Conservation (phyloP, 2,113 vertebrate genomes). For the Microtus oregoni region DNA sequence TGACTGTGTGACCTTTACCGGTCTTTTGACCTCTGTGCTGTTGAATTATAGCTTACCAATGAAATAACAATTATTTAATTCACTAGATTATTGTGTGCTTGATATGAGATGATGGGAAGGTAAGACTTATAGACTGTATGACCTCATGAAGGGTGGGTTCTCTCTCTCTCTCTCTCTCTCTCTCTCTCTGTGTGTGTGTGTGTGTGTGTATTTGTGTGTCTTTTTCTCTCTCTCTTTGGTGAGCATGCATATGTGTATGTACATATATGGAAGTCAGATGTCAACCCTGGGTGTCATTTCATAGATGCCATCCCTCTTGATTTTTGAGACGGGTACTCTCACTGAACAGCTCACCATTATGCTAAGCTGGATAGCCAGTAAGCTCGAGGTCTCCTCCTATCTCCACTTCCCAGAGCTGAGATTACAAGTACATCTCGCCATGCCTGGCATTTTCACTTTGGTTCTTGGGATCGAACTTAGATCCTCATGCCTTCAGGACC, state of each 20-base stretch:
- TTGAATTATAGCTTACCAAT: slow-evolving; percentile 69
- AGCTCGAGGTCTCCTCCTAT: neutral
- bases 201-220: neutral
- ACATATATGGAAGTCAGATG: neutral
- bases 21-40: neutral
- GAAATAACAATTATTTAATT: slow-evolving; percentile 78
- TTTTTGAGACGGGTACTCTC: neutral
- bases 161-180: neutral
- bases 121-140: neutral
- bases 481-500: neutral
- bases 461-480: neutral
- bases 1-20: slow-evolving; percentile 22
- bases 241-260: neutral
- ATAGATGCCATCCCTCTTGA: neutral
- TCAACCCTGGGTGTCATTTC: neutral
- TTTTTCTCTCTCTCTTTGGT: neutral
- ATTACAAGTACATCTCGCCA: neutral
- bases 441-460: neutral
- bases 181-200: neutral
- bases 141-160: neutral
- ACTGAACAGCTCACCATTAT: neutral
- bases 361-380: neutral
- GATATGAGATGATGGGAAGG: slow-evolving; percentile 3
- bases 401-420: neutral
- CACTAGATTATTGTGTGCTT: slow-evolving; percentile 29